Evolutionary conservation across 2,888 invertebrate species (phyloP).

Genomic region (Lasiommata megera): DNA sequence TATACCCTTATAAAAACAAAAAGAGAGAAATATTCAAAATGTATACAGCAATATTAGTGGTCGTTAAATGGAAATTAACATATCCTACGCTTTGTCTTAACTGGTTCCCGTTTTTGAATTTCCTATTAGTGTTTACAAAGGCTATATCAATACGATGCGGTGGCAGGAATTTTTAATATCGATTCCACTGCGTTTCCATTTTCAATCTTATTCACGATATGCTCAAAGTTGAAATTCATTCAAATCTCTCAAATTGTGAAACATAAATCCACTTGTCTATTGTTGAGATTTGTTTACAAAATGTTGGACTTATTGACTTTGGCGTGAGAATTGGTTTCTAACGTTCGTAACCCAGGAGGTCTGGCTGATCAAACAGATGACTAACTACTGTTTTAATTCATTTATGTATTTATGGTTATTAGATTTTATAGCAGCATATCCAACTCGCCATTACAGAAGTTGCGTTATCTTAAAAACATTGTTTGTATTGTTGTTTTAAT

Average conservation of each 20-base stretch:
- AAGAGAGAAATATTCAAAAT: not conserved
- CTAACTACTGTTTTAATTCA: slow-evolving; percentile 65
- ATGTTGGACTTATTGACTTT: slow-evolving; percentile 72
- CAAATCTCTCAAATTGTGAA: slow-evolving; percentile 42
- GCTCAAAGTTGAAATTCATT: slow-evolving; percentile 25
- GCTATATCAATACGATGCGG: slow-evolving; percentile 70
- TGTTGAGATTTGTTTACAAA: slow-evolving; percentile 73
- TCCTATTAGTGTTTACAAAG: slow-evolving; percentile 79
- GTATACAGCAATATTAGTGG: not conserved
- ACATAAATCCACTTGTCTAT: slow-evolving; percentile 58
- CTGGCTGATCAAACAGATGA: slow-evolving; percentile 63
- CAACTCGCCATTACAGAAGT: slow-evolving; percentile 1
- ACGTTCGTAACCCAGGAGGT: slow-evolving; percentile 74
- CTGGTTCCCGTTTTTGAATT: slow-evolving; percentile 78
- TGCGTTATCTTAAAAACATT: too few species aligned
- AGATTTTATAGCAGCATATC: slow-evolving; percentile 27
- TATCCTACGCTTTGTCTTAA: slow-evolving; percentile 65
- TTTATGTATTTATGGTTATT: slow-evolving; percentile 35
- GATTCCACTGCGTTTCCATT: not conserved
- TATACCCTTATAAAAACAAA: not conserved
- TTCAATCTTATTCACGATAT: slow-evolving; percentile 6
- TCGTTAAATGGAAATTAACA: slow-evolving; percentile 59
- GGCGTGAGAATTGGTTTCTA: slow-evolving; percentile 78
- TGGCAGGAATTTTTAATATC: slow-evolving; percentile 58
- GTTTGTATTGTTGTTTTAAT: too few species aligned